Base-by-base conservation (phyloP, 2,888 invertebrate genomes). In the Nymphalis urticae region DNA sequence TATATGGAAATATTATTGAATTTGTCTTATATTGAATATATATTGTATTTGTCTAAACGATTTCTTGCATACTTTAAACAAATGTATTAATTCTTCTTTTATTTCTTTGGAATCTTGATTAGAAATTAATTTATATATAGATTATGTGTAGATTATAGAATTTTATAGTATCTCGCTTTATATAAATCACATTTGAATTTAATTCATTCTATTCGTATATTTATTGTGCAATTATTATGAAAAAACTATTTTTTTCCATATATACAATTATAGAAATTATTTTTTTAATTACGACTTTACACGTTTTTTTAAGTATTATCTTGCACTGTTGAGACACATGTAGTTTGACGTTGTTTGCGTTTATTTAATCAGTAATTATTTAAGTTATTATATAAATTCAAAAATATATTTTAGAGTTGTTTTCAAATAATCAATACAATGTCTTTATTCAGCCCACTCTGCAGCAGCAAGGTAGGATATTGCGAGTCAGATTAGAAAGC, bases 241-340 rank as follows among this genome's bases (percentile, higher is more conserved):
- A 69, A 62, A 16, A 24, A 24, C 4, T 24, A 32, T 42, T 19
- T 63, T 60, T 65, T 65, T 58, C 47, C 56, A 1, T 66, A 66
- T 70, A 54, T 70, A 66, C 51, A 48, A 60, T 66, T 10, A 58
- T 50, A 64, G 63, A 66, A 63, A 54, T 66, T 66, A 63, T 66
- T 70, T 66, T 70, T 66, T 66, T 67, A 54, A 61, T 21, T 51
- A 42, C 36, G 17, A 50, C 59, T 65, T 65, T 69, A 65, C 64
- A 68, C 51, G 17, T 54, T 65, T 42, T 42, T 42, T 42, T 64
- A 62, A 48, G n/a, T 61, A 59, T 53, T 53, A 47, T 60, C 27
- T 60, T 42, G 48, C 48, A 58, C 51, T 36, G 13, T 16, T 53
- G 19, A 24, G 6, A 47, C 27, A 59, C 56, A 51, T 10, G 17